phyloP scores from a whole-genome alignment of 2,888 invertebrate genomes.

The Cantharis flavilabris region DNA sequence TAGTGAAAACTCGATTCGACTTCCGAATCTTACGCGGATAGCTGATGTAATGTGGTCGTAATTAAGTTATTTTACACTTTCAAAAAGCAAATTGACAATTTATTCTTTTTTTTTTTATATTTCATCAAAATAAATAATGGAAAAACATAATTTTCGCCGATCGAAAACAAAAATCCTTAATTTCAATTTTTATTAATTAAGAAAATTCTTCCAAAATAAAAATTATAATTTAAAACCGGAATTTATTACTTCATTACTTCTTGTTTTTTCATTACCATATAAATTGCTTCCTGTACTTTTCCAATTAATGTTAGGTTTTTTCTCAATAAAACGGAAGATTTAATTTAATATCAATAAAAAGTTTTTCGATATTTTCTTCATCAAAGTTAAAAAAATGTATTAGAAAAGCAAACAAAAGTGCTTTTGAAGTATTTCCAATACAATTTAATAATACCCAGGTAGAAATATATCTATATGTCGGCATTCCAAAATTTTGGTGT shows the following conservation, averaged over 20 bases:
- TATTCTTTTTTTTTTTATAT: no score
- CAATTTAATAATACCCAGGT: background rate
- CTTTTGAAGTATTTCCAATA: background rate
- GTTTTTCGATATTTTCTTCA: background rate
- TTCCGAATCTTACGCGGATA: no score
- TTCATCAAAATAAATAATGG: no score
- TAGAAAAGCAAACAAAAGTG: background rate
- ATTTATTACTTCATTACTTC: background rate
- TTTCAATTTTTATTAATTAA: background rate
- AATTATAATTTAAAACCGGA: background rate
- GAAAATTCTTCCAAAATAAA: background rate
- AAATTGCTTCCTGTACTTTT: background rate
- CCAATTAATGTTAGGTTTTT: background rate
- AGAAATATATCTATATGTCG: no score
- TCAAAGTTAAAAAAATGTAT: background rate
- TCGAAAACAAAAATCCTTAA: background rate
- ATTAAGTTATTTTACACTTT: background rate
- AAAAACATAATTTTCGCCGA: background rate
- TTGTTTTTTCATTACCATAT: background rate
- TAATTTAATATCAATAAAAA: background rate
- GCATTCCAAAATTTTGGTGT: background rate
- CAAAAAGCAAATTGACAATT: background rate
- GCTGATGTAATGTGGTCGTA: background rate
- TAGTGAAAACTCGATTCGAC: background rate
- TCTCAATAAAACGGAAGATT: background rate